Evolutionary conservation across 1,140 invertebrate genomes (phyloP), one percentile per base, ranked within the genome.

Genomic region (Lordiphosa clarofinis): DNA sequence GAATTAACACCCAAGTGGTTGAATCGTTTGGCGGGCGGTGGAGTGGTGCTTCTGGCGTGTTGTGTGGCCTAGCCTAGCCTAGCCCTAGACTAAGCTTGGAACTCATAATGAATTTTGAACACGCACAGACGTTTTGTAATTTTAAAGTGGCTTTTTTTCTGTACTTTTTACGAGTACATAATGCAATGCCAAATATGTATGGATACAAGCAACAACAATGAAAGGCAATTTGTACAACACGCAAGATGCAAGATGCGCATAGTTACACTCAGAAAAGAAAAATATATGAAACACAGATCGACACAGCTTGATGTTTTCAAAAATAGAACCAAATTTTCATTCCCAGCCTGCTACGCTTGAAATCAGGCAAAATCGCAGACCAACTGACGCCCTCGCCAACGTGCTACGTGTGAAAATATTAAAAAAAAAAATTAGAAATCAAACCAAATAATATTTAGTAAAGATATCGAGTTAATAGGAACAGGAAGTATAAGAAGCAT

Each of bases 121-220:
- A 87, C 82, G 82, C 82, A 87, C 69, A 82, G 75, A 82, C 82
- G 84, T 87, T 87, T 87, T 87, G 82, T 86, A 86, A 76, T 76
- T 84, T 87, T 54, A 60, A 79, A 82, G 76, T 76, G 71, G 61
- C 72, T 67, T 48, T 63, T 63, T 36, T 70, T 53, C 68, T 69
- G 68, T 60, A 57, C 35, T 61, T 39, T 39, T 31, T 40, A 68
- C 40, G 44, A 67, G 40, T 64, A 66, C 64, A 61, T 55, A 50
- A 71, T 65, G 71, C 66, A 74, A 59, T 74, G 60, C 54, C 60
- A 67, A 79, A 56, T 42, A 59, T 71, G 60, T 42, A 56, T 37
- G 21, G 0, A 19, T 43, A 24, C 9, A 31, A 54, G 42, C 39
- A 31, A 49, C 56, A 21, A 33, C 39, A 48, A 44, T 54, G 62